Evolutionary conservation across 2,797 vertebrate species (phyloP).

Genomic region (Capromys pilorides): DNA sequence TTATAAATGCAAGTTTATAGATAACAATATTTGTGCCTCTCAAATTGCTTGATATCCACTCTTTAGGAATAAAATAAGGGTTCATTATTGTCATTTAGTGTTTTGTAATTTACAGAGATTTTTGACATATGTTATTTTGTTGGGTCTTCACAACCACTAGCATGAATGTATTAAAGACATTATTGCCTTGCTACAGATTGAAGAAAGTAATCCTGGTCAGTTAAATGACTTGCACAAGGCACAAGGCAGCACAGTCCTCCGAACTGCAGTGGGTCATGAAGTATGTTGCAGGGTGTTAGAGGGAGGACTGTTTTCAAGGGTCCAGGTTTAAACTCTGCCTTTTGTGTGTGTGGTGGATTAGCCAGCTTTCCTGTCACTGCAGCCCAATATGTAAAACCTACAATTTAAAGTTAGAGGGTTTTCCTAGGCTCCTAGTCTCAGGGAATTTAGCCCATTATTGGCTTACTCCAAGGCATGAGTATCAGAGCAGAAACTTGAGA

Average conservation of each 20-base stretch:
- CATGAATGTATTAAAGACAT: not conserved
- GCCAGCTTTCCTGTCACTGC: not conserved
- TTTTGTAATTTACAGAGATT: not conserved
- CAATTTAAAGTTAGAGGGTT: not conserved
- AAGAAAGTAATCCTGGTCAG: not conserved
- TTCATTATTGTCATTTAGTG: not conserved
- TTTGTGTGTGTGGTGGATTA: not conserved
- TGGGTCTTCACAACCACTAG: not conserved
- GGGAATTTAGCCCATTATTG: not conserved
- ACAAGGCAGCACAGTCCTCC: not conserved
- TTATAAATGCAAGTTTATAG: constrained; percentile 23
- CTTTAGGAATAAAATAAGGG: not conserved
- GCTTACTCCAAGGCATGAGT: not conserved
- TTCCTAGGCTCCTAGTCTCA: not conserved
- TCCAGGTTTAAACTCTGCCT: not conserved
- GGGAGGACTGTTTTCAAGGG: not conserved
- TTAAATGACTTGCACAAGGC: not conserved
- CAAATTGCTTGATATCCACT: not conserved
- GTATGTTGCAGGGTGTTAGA: not conserved
- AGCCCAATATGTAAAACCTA: not conserved
- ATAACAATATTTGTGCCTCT: constrained; percentile 6
- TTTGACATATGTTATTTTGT: not conserved
- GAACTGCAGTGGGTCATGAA: not conserved
- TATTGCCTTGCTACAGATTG: not conserved
- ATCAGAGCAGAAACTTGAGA: not conserved